These are phyloP conservation scores for Pomacea maculata DNA, from an alignment of 1,140 invertebrate genomes.

Conservation along the genomic window DNA sequence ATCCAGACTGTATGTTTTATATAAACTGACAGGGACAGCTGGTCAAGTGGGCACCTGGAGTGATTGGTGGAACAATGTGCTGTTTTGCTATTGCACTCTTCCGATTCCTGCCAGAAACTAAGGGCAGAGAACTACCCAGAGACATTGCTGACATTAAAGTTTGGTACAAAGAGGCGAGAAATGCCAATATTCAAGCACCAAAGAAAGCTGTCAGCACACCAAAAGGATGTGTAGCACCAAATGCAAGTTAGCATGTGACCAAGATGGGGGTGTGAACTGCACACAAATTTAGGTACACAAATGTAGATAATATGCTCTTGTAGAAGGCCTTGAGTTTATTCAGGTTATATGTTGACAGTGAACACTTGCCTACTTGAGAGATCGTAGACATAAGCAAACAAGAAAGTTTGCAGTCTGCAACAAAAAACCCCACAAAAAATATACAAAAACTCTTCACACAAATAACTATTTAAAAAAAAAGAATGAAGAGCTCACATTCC, in stretches of 20 bases:
- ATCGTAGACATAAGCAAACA: no score
- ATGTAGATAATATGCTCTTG: not conserved
- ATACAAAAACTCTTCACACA: no score
- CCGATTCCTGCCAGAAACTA: conserved; percentile 1
- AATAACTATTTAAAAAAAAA: no score
- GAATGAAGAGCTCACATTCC: no score
- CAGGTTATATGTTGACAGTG: no score
- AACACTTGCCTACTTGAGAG: no score
- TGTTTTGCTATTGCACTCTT: not conserved
- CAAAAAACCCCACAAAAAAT: no score
- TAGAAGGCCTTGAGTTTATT: not conserved
- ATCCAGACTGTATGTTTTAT: no score
- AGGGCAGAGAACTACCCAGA: conserved; percentile 12
- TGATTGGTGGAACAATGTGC: conserved; percentile 6
- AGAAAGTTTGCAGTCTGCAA: no score
- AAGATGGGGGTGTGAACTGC: not conserved
- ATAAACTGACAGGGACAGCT: not conserved
- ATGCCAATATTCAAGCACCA: not conserved
- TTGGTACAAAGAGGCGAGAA: not conserved
- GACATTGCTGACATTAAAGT: conserved; percentile 14
- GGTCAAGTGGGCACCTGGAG: conserved; percentile 1
- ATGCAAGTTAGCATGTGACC: not conserved
- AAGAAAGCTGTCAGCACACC: not conserved
- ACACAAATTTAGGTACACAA: not conserved
- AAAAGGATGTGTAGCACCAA: not conserved